Conservation (phyloP, 2,888 invertebrate genomes). For the Caenorhabditis sp. region DNA sequence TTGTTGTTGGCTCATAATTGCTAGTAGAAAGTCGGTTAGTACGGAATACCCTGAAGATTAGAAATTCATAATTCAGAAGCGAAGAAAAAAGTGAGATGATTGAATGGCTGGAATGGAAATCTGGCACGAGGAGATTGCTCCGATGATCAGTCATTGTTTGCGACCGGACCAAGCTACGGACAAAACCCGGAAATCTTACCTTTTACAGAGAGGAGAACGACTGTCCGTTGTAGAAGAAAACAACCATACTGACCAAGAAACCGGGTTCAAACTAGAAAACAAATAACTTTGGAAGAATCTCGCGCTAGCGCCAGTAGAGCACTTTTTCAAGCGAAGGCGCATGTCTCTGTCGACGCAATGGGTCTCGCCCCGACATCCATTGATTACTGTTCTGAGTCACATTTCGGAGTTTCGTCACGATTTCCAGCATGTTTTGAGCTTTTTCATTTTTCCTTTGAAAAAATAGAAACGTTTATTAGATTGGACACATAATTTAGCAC, state of each 20-base stretch:
- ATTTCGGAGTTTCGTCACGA: no score
- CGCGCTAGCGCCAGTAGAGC: constrained; percentile 4
- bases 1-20: not conserved
- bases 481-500: no score
- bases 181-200: not conserved
- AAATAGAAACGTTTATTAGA: no score
- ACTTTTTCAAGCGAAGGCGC: not conserved
- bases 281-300: not conserved
- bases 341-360: not conserved
- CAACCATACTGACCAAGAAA: constrained; percentile 11
- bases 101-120: not conserved
- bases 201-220: constrained; percentile 8
- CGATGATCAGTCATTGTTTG: not conserved
- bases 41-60: not conserved
- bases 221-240: not conserved
- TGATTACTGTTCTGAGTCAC: not conserved
- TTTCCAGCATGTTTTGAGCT: no score
- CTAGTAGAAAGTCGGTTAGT: not conserved
- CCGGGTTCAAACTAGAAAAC: not conserved
- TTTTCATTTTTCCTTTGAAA: no score
- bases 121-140: not conserved
- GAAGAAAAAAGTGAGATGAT: not conserved
- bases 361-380: no score
- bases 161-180: not conserved
- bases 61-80: not conserved